A percentile compares a stretch with the other conserved stretches of the same genome.
phyloP scores from a whole-genome alignment of 2,797 vertebrate species.

The Hirundo rustica region DNA sequence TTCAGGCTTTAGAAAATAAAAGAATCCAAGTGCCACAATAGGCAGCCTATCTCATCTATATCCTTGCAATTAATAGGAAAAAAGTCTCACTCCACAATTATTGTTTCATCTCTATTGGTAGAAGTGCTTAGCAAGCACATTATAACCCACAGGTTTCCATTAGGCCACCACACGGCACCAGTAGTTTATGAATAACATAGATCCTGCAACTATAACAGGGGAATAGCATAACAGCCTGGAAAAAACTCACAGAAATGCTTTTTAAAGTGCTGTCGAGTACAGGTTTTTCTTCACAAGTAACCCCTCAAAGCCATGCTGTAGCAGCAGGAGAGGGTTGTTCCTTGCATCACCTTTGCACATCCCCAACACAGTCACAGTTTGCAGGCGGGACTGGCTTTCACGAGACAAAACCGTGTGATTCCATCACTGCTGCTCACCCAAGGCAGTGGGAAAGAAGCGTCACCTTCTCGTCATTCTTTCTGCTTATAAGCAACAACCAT shows the following conservation, averaged over 20 bases:
- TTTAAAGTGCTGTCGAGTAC: background rate
- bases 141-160: background rate
- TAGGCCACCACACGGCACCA: conserved; percentile 28
- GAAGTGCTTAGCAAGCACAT: conserved; percentile 56
- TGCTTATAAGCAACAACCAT: background rate
- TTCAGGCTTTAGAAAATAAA: conserved; percentile 12
- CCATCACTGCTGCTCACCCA: background rate
- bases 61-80: conserved; percentile 36
- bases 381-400: background rate
- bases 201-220: background rate
- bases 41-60: background rate
- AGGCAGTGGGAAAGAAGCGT: background rate
- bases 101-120: conserved; percentile 2
- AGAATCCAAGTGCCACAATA: background rate
- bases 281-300: background rate
- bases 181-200: conserved; percentile 9
- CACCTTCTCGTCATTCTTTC: background rate
- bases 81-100: background rate
- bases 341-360: background rate
- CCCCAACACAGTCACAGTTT: background rate
- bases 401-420: accelerated
- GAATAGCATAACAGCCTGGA: background rate
- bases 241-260: background rate
- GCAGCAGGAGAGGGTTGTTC: background rate
- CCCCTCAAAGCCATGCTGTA: background rate